phyloP scores from a whole-genome alignment of 2,888 invertebrate genomes.

The Cheilosia soror region DNA sequence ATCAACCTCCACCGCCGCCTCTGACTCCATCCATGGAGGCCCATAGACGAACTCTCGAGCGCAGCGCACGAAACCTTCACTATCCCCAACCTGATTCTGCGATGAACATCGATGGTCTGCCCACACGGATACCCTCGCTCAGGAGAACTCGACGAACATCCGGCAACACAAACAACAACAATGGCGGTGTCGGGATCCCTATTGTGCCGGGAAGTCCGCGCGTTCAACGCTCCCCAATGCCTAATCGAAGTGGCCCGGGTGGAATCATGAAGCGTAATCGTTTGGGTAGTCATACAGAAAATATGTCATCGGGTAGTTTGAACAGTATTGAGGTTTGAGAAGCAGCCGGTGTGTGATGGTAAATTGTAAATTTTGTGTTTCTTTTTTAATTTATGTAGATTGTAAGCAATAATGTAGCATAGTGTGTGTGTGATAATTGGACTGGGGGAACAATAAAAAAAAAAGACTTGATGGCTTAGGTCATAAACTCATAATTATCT shows the following conservation, averaged over 20 bases:
- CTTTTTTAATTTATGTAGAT: slow-evolving; percentile 41
- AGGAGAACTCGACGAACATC: slow-evolving; percentile 81
- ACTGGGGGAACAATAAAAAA: slow-evolving; percentile 18
- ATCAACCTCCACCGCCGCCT: slow-evolving; percentile 75
- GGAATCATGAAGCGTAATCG: slow-evolving; percentile 81
- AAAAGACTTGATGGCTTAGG: not conserved
- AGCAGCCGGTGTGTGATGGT: slow-evolving; percentile 46
- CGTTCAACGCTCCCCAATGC: slow-evolving; percentile 83
- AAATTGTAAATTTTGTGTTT: slow-evolving; percentile 41
- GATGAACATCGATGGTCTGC: slow-evolving; percentile 79
- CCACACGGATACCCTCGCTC: slow-evolving; percentile 81
- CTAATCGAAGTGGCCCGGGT: slow-evolving; percentile 79
- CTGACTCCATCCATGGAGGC: slow-evolving; percentile 80
- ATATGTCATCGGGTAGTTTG: slow-evolving; percentile 83
- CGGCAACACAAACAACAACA: slow-evolving; percentile 79
- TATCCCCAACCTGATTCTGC: slow-evolving; percentile 76
- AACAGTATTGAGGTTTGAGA: slow-evolving; percentile 83
- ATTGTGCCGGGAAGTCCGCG: slow-evolving; percentile 83
- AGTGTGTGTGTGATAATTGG: slow-evolving; percentile 44
- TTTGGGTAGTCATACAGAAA: slow-evolving; percentile 83
- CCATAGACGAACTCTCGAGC: slow-evolving; percentile 81
- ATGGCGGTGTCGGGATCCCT: slow-evolving; percentile 80
- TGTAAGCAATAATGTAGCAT: slow-evolving; percentile 12
- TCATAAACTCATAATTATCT: no score
- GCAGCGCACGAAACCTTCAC: slow-evolving; percentile 81